Percentiles rank a stretch among this genome's conserved stretches.
Conservation (phyloP, 2,888 invertebrate species). For the Craniophora ligustri region DNA sequence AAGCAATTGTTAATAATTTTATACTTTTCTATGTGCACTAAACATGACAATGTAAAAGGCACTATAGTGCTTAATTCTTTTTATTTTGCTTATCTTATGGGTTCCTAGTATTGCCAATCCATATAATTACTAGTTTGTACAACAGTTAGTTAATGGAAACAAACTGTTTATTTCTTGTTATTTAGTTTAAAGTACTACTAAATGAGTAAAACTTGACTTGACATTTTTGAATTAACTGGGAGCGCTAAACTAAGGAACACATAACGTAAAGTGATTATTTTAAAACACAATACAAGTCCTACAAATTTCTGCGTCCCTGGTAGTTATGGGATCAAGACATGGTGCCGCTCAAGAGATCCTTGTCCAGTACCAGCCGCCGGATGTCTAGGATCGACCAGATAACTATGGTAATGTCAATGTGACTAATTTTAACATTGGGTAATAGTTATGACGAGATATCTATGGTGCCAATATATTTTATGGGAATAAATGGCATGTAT, state of each 20-base stretch:
- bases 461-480: neutral
- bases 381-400: conserved; percentile 95
- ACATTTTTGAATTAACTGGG: neutral
- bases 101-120: conserved; percentile 49
- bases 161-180: too few relatives aligned
- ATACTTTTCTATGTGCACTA: conserved; percentile 49
- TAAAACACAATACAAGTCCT: conserved; percentile 64
- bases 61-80: conserved; percentile 62
- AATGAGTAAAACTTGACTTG: too few relatives aligned
- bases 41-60: conserved; percentile 62
- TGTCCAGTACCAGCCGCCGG: conserved; percentile 92
- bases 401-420: conserved; percentile 91
- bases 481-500: conserved; percentile 10
- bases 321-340: conserved; percentile 97
- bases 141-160: neutral
- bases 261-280: conserved; percentile 48
- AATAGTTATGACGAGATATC: conserved; percentile 28
- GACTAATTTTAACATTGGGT: conserved; percentile 45
- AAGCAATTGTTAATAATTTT: conserved; percentile 34
- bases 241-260: conserved; percentile 49
- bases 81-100: conserved; percentile 51
- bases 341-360: conserved; percentile 94
- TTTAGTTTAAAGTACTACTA: too few relatives aligned
- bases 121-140: neutral
- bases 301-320: conserved; percentile 70